Evolutionary conservation across 2,113 vertebrate species (phyloP).

Genomic region (Hassar affinis): DNA sequence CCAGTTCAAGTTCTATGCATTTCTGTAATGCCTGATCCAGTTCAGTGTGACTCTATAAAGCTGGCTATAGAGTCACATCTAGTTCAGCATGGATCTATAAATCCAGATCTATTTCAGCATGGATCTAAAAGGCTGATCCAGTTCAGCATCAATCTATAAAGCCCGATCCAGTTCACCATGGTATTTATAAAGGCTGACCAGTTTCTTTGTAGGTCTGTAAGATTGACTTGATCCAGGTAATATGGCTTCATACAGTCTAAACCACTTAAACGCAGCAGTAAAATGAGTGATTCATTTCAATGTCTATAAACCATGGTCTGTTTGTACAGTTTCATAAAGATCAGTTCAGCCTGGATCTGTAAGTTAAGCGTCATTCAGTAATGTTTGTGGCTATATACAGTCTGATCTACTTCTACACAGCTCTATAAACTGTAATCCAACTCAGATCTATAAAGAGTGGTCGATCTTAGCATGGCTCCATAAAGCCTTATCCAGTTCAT

Average conservation of each 20-base stretch:
- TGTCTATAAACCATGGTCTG: neutral
- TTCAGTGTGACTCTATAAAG: neutral
- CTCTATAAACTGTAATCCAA: neutral
- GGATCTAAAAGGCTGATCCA: neutral
- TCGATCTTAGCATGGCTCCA: neutral
- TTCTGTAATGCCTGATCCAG: neutral
- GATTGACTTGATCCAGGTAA: neutral
- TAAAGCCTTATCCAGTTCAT: conserved; percentile 6
- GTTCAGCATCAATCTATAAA: neutral
- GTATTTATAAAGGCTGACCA: neutral
- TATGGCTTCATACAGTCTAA: neutral
- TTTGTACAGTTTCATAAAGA: neutral
- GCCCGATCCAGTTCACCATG: neutral
- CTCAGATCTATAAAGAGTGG: neutral
- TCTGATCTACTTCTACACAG: neutral
- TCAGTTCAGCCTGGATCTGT: neutral
- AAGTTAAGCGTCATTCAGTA: neutral
- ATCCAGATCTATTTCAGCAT: neutral
- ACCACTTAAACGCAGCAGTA: neutral
- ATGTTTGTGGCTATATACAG: neutral
- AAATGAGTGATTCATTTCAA: neutral
- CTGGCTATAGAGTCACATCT: too few relatives aligned
- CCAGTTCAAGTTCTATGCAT: neutral
- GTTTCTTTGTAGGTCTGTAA: neutral
- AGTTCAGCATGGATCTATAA: neutral